These are phyloP conservation scores for Hormaphis cornu DNA, from an alignment of 1,140 invertebrate species.

Conservation along the genomic window DNA sequence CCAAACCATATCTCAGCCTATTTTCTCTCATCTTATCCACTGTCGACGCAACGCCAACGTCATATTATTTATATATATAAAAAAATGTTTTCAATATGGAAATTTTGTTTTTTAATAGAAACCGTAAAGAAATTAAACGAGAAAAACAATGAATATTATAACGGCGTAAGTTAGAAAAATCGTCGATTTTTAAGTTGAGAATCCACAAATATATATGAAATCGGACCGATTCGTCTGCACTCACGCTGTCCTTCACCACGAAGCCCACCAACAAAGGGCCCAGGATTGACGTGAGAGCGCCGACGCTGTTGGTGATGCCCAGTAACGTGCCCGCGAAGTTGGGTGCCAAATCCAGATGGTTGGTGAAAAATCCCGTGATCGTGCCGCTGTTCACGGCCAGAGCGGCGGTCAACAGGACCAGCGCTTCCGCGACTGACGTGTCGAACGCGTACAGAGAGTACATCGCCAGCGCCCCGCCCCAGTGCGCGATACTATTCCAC, in stretches of 20 bases:
- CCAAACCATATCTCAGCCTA: too few species aligned
- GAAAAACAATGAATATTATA: too few species aligned
- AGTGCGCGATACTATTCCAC: constrained; percentile 49
- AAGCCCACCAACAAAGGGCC: constrained; percentile 54
- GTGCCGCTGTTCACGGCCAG: constrained; percentile 57
- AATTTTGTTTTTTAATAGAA: too few species aligned
- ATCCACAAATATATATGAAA: too few species aligned
- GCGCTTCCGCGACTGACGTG: constrained; percentile 42
- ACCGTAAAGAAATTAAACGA: too few species aligned
- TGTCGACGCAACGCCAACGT: too few species aligned
- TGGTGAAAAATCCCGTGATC: constrained; percentile 54
- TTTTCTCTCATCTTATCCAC: too few species aligned
- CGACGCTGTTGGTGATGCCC: constrained; percentile 57
- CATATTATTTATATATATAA: too few species aligned
- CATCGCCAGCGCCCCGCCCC: constrained; percentile 2
- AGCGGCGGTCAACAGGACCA: constrained; percentile 42
- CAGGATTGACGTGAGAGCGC: constrained; percentile 57
- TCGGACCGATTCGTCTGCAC: too few species aligned
- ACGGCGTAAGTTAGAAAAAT: too few species aligned
- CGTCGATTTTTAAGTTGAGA: too few species aligned
- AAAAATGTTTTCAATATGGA: too few species aligned
- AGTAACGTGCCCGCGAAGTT: constrained; percentile 66
- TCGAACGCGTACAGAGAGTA: background rate
- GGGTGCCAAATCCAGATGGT: constrained; percentile 62
- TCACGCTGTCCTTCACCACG: constrained; percentile 54